These are phyloP conservation scores for Oryzias woworae DNA, from an alignment of 2,113 vertebrate species.

Conservation along the genomic window DNA sequence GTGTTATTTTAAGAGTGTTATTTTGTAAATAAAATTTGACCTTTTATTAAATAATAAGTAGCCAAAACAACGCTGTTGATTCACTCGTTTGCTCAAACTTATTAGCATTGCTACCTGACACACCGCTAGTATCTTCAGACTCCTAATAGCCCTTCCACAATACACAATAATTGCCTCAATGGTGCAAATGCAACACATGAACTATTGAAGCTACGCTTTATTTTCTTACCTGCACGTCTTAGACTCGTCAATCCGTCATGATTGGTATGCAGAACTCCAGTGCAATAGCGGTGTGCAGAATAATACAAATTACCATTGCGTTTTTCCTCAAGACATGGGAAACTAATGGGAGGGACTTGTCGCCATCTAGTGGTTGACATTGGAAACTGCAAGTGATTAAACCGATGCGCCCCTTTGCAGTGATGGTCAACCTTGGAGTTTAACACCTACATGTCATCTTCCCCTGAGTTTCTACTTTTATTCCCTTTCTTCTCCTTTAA, in stretches of 20 bases:
- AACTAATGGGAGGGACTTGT: slow-evolving; percentile 36
- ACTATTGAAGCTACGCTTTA: neutral
- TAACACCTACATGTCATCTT: too few relatives aligned
- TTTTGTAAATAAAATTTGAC: too few relatives aligned
- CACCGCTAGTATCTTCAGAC: slow-evolving; percentile 27
- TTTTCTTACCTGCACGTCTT: slow-evolving; percentile 61
- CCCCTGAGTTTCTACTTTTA: too few relatives aligned
- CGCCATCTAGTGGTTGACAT: slow-evolving; percentile 56
- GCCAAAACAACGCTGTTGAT: slow-evolving; percentile 12
- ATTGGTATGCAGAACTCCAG: slow-evolving; percentile 61
- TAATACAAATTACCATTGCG: slow-evolving; percentile 61
- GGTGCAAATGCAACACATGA: neutral
- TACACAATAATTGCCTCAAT: slow-evolving; percentile 1
- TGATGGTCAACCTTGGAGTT: too few relatives aligned
- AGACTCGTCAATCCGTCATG: slow-evolving; percentile 63
- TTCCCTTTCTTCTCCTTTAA: too few relatives aligned
- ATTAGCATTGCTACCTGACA: slow-evolving; percentile 18
- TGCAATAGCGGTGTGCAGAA: slow-evolving; percentile 58
- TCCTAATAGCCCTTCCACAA: slow-evolving; percentile 22
- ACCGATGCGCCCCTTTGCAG: neutral
- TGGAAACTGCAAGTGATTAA: neutral
- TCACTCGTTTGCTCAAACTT: slow-evolving; percentile 44
- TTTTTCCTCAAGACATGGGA: slow-evolving; percentile 1
- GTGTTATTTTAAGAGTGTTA: neutral
- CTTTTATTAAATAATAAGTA: neutral